A percentile compares a stretch with the other conserved stretches of the same genome.
Evolutionary conservation across 2,888 invertebrate genomes (phyloP).

Genomic region (Drosophila algonquin): DNA sequence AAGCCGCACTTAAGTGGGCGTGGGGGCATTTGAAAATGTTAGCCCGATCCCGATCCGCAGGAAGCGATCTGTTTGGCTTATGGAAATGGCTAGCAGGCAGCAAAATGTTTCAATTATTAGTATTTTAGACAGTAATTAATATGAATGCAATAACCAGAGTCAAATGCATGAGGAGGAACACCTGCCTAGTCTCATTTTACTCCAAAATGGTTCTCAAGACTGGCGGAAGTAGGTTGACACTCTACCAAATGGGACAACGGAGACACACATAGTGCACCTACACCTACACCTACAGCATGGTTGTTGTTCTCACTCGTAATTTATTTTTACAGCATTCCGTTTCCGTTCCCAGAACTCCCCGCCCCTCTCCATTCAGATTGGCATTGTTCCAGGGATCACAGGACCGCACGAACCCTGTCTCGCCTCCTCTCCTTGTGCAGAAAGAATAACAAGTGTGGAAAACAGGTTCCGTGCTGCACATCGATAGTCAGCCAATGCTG

Average conservation of each 20-base stretch:
- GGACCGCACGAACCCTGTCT: slow-evolving; percentile 27
- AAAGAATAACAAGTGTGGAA: slow-evolving; percentile 23
- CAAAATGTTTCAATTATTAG: slow-evolving; percentile 68
- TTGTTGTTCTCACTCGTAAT: slow-evolving; percentile 47
- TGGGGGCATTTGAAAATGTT: slow-evolving; percentile 62
- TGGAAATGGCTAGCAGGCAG: slow-evolving; percentile 59
- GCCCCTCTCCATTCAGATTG: slow-evolving; percentile 38
- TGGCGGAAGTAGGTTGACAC: slow-evolving; percentile 68
- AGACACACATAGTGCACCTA: slow-evolving; percentile 3
- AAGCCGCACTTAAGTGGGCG: slow-evolving; percentile 64
- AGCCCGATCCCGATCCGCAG: slow-evolving; percentile 53
- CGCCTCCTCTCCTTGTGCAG: not conserved
- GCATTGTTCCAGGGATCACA: slow-evolving; percentile 56
- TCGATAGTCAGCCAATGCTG: not conserved
- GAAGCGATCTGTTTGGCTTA: slow-evolving; percentile 68
- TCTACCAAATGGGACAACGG: slow-evolving; percentile 51
- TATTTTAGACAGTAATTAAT: slow-evolving; percentile 33
- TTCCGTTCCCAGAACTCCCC: slow-evolving; percentile 50
- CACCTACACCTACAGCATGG: slow-evolving; percentile 34
- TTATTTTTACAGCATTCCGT: slow-evolving; percentile 61
- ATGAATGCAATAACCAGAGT: slow-evolving; percentile 7
- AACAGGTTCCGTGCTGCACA: not conserved
- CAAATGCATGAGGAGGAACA: slow-evolving; percentile 22
- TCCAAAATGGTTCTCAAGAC: not conserved
- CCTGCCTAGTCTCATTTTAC: slow-evolving; percentile 22